Evolutionary conservation across 2,113 vertebrate species (phyloP).

Genomic region (Callaeas wilsoni): DNA sequence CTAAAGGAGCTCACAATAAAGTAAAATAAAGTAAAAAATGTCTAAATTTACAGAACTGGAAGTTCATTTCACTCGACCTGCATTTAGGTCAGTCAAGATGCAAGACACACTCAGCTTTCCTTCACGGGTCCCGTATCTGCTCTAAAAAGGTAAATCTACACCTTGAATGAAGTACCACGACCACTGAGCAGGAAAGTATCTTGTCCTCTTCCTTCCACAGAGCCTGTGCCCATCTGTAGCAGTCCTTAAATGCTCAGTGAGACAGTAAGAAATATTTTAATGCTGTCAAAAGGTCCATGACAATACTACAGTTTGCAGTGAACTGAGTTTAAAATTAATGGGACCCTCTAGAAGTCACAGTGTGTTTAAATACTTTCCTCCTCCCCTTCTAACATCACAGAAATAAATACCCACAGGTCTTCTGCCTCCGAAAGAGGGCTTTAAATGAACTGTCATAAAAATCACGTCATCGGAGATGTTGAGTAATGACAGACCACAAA

Average conservation of each 20-base stretch:
- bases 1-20: not conserved
- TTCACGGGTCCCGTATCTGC: not conserved
- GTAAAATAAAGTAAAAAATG: not conserved
- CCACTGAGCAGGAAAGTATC: not conserved
- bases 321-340: not conserved
- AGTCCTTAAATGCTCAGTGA: not conserved
- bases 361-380: not conserved
- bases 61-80: not conserved
- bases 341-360: not conserved
- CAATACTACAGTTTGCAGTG: not conserved
- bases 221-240: not conserved
- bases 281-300: not conserved
- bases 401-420: not conserved
- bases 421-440: not conserved
- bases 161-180: not conserved
- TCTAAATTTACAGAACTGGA: not conserved
- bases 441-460: not conserved
- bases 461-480: not conserved
- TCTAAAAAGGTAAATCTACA: not conserved
- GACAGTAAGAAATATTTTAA: not conserved
- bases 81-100: not conserved
- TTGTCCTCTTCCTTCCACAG: not conserved
- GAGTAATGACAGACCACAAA: not conserved
- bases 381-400: not conserved
- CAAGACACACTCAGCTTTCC: not conserved